Base-by-base conservation (phyloP, 2,797 vertebrate species). In the Anolis apletophallus region DNA sequence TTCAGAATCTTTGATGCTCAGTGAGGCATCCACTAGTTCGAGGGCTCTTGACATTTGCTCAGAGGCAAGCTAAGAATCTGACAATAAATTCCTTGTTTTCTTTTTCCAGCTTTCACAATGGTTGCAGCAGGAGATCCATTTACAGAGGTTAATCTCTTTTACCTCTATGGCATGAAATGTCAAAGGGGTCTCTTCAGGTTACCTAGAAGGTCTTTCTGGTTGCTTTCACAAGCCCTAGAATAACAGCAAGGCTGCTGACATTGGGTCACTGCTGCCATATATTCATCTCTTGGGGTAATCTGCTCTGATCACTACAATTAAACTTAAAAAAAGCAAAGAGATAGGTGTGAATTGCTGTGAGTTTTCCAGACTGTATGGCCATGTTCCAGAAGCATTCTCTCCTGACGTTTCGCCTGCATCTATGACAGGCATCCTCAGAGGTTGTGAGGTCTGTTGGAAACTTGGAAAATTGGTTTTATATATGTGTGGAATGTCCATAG, bases 11-110 rank as follows among this genome's bases (percentile, higher is more conserved):
- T 57, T 71, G 59, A 85, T 50, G 36, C 16, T 23, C 40, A 74
- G n/a, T 23, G 87, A 64, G 61, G 83, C 82, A 52, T 1, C 61
- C 0, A 78, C 34, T 61, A 9, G 32, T 40, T 54, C 54, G 11
- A 16, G 46, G 50, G 21, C 36, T 50, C 10, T 73, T n/a, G 11
- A 55, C 34, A 77, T 50, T 74, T 76, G 59, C 68, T 71, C 74
- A 85, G 80, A 36, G 72, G 50, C 57, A 91, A 89, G 34, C 10
- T 3, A 46, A 83, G 1, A 7, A 52, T 52, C 11, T 83, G 72
- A 16, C 50, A 82, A 21, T 59, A 72, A 19, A 9, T 3, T 9
- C 32, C 82, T 89, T 11, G 5, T 50, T 50, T 46, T 72, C 68
- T 17, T 36, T 67, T 52, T 34, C 14, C 12, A 11, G 14, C 72